Percentiles rank a stretch among this genome's conserved stretches.
These are phyloP conservation scores for Drosophila yakuba DNA, from an alignment of 1,140 invertebrate species.

Conservation along the genomic window DNA sequence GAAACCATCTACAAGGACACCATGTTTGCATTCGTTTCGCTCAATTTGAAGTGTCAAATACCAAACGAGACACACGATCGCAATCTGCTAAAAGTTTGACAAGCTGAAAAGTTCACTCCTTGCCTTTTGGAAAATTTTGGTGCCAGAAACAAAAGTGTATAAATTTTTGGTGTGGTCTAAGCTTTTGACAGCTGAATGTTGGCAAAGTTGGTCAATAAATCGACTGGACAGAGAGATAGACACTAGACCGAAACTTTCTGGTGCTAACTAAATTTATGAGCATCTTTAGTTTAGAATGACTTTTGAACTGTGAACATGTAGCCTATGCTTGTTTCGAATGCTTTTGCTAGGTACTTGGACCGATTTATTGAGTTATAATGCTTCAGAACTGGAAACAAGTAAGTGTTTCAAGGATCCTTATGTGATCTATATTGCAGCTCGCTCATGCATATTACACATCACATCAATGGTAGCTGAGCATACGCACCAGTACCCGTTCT, in stretches of 20 bases:
- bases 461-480: constrained; percentile 59
- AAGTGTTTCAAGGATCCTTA: not conserved
- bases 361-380: not conserved
- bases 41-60: constrained; percentile 74
- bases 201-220: constrained; percentile 46
- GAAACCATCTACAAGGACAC: constrained; percentile 13
- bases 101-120: constrained; percentile 28
- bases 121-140: constrained; percentile 57
- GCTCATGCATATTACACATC: constrained; percentile 32
- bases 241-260: constrained; percentile 15
- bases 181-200: constrained; percentile 67
- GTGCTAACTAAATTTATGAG: constrained; percentile 10
- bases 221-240: constrained; percentile 8
- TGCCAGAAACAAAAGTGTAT: constrained; percentile 66
- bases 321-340: not conserved
- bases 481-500: constrained; percentile 77
- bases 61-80: constrained; percentile 72
- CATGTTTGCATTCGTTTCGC: constrained; percentile 69
- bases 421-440: not conserved
- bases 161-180: constrained; percentile 66
- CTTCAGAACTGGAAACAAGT: not conserved
- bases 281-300: not conserved
- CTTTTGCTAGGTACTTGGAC: not conserved
- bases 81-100: constrained; percentile 52
- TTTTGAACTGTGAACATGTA: too few relatives aligned